Percentiles rank a stretch among this genome's conserved stretches.
phyloP scores from a whole-genome alignment of 2,113 vertebrate genomes.

The Martes martes region DNA sequence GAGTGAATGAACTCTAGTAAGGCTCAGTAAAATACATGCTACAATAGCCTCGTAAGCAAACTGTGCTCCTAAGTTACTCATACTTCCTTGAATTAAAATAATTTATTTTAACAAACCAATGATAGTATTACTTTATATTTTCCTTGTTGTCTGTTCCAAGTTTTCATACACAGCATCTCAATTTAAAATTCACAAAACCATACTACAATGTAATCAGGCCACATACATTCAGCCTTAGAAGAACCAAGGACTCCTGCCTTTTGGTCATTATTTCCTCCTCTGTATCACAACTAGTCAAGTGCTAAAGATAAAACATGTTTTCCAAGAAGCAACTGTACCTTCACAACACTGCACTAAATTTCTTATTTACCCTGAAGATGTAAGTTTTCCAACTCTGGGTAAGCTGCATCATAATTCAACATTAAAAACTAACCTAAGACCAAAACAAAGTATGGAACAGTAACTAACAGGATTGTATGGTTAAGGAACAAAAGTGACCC shows the following conservation, averaged over 20 bases:
- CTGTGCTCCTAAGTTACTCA: not conserved
- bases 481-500: not conserved
- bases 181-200: not conserved
- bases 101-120: not conserved
- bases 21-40: not conserved
- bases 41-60: not conserved
- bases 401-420: not conserved
- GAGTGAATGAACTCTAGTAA: not conserved
- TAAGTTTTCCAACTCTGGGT: not conserved
- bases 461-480: not conserved
- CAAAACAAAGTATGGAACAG: not conserved
- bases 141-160: not conserved
- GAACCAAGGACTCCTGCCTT: not conserved
- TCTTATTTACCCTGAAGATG: not conserved
- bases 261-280: not conserved
- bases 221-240: not conserved
- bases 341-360: not conserved
- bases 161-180: not conserved
- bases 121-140: not conserved
- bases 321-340: not conserved
- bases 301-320: not conserved
- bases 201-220: not conserved
- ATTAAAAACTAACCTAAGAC: slow-evolving; percentile 10
- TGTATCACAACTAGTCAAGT: not conserved
- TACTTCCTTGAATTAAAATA: not conserved